Percentiles rank a stretch among this genome's conserved stretches.
Evolutionary conservation across 2,797 vertebrate species (phyloP).

Genomic region (Australoheros facetus): DNA sequence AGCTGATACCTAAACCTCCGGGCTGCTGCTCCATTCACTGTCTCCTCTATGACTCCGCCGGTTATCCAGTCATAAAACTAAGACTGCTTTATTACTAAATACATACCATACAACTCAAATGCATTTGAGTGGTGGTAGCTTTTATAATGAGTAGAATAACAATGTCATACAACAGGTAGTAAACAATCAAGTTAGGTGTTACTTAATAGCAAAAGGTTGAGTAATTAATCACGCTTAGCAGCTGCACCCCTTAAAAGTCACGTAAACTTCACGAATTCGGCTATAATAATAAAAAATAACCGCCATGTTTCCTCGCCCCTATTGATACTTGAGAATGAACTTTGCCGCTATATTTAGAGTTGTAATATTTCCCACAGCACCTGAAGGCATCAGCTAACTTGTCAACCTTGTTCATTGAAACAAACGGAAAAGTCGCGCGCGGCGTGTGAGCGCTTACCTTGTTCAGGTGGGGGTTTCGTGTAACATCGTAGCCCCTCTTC

Average conservation of each 20-base stretch:
- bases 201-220: neutral
- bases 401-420: slow-evolving; percentile 22
- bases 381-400: slow-evolving; percentile 54
- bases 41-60: neutral
- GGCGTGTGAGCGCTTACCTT: slow-evolving; percentile 80
- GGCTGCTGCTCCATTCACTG: slow-evolving; percentile 56
- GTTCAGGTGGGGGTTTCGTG: slow-evolving; percentile 88
- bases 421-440: neutral
- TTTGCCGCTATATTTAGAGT: neutral
- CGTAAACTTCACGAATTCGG: fast-evolving
- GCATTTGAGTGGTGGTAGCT: neutral
- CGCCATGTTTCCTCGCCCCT: fast-evolving
- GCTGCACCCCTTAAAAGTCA: neutral
- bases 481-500: slow-evolving; percentile 90
- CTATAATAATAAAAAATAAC: neutral
- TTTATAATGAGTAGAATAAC: neutral
- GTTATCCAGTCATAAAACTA: fast-evolving
- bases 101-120: neutral
- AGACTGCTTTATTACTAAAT: neutral
- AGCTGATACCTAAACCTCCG: slow-evolving; percentile 67
- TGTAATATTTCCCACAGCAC: neutral
- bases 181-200: neutral
- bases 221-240: neutral
- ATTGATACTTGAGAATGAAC: neutral
- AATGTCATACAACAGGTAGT: neutral